phyloP scores from a whole-genome alignment of 2,888 invertebrate species.

The Lycia hirtaria region DNA sequence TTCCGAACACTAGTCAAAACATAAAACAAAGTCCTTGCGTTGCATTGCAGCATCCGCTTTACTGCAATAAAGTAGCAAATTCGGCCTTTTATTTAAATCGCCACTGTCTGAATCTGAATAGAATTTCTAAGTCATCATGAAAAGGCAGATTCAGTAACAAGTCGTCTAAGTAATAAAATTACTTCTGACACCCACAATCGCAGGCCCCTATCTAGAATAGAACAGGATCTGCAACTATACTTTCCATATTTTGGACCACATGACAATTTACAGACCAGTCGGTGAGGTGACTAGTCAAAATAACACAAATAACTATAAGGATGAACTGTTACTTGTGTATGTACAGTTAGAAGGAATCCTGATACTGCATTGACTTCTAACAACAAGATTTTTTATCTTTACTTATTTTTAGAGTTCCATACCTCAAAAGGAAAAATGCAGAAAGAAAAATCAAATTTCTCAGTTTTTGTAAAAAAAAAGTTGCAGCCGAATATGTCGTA shows the following conservation, averaged over 20 bases:
- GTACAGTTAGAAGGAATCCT: not conserved
- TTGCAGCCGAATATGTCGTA: too few species aligned
- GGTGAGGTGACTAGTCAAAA: not conserved
- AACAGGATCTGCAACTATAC: too few species aligned
- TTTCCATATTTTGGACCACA: too few species aligned
- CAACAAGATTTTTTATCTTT: not conserved
- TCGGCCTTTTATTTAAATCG: not conserved
- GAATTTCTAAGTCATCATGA: not conserved
- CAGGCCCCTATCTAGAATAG: too few species aligned
- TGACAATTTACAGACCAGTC: not conserved
- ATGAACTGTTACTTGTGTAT: too few species aligned
- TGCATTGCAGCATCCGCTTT: not conserved
- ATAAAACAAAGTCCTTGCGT: not conserved
- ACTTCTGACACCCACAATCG: too few species aligned
- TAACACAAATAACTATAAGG: too few species aligned
- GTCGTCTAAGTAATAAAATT: too few species aligned
- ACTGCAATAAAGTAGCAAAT: not conserved
- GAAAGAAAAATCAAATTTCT: too few species aligned
- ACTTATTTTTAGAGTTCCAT: too few species aligned
- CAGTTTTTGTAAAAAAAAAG: too few species aligned
- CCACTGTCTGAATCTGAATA: not conserved
- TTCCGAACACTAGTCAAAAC: not conserved
- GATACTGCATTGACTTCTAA: not conserved
- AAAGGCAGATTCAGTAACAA: not conserved
- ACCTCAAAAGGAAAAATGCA: too few species aligned